Conservation (phyloP, 2,888 invertebrate species). For the Amitus sp. region DNA sequence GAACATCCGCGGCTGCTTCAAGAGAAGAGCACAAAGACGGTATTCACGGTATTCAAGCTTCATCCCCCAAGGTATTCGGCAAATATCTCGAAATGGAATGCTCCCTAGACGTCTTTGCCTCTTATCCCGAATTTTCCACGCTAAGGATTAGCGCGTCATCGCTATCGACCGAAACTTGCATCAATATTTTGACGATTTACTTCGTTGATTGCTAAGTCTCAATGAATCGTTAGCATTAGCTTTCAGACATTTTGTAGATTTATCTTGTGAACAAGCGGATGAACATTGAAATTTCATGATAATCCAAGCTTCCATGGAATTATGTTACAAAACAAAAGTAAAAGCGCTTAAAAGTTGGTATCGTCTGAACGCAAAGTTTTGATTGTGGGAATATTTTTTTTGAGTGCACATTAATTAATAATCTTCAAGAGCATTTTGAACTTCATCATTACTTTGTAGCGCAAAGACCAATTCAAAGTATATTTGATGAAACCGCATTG, state of each 20-base stretch:
- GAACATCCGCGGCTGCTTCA: constrained; percentile 28
- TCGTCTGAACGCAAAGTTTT: no score
- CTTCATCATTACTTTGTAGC: no score
- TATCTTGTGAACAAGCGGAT: no score
- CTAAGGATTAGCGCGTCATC: constrained; percentile 36
- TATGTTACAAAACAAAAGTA: no score
- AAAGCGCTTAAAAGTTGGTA: no score
- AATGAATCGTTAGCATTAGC: neutral
- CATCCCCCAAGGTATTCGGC: constrained; percentile 47
- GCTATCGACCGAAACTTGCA: constrained; percentile 27
- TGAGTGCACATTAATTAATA: no score
- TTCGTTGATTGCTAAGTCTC: constrained; percentile 1
- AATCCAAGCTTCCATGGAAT: no score
- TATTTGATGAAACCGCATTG: no score
- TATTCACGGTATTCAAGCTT: constrained; percentile 42
- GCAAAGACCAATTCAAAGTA: no score
- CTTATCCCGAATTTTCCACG: constrained; percentile 34
- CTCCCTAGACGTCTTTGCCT: constrained; percentile 40
- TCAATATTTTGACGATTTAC: constrained; percentile 22
- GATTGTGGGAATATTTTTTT: no score
- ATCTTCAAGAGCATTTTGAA: no score
- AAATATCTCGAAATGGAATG: constrained; percentile 55
- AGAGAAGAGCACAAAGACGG: constrained; percentile 39
- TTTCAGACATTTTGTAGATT: neutral
- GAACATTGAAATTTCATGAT: no score